Evolutionary conservation across 2,113 vertebrate genomes (phyloP), one percentile per base, ranked within the genome.

Genomic region (Percina caprodes): DNA sequence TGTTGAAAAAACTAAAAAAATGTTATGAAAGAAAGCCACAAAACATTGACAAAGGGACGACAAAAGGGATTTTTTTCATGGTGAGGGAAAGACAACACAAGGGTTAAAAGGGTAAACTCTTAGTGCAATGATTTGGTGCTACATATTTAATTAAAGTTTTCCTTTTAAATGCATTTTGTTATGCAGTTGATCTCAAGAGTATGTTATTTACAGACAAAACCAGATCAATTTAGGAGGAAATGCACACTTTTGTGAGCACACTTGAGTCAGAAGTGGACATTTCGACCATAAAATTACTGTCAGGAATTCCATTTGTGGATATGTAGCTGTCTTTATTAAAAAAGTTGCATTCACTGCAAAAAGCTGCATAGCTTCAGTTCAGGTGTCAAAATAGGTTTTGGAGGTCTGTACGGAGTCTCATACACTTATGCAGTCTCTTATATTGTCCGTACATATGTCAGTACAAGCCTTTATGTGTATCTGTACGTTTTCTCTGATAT

Each of bases 401-500:
- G 3, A 35, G 8, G 58, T 11, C 46, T 66, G 24, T 3, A 33
- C 2, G 12, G 13, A 48, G 52, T 7, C 51, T 45, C n/a, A 21
- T 24, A 24, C 10, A 6, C 6, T 54, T 23, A 30, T 16, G 13
- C 35, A 23, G 24, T 16, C 8, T 63, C 35, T 23, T 9, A 16
- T 73, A 9, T 9, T 11, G 6, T 55, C 51, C 23, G 16, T 46
- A 18, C 8, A 2, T 30, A 15, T 35, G 6, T 59, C n/a, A 18
- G 2, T 2, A 35, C 14, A 3, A 11, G 39, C 39, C 39, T 23
- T 7, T 10, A 42, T 9, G 45, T 67, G 18, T 56, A 1, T 83
- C 15, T 58, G 24, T 56, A 26, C 45, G 6, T 69, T 69, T 63
- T 45, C n/a, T 77, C 33, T 77, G 62, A 63, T 67, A 66, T 49